These are phyloP conservation scores for Nephotettix cincticeps DNA, from an alignment of 1,140 invertebrate species.

Conservation along the genomic window DNA sequence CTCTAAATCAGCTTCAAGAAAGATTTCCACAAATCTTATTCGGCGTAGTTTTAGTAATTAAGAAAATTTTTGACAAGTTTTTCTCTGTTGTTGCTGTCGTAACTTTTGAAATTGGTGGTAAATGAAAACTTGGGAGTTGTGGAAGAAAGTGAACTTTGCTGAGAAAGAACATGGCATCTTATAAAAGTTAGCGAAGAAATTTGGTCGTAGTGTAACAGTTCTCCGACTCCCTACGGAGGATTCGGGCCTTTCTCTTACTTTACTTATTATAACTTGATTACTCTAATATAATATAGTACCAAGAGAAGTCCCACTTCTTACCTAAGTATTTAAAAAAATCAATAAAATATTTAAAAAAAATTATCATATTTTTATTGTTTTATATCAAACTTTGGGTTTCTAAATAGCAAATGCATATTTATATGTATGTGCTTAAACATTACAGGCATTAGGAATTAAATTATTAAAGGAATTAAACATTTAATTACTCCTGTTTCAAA, in stretches of 20 bases:
- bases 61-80: constrained; percentile 23
- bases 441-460: too few relatives aligned
- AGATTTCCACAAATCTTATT: constrained; percentile 20
- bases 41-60: constrained; percentile 19
- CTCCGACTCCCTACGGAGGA: background rate
- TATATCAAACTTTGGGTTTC: too few relatives aligned
- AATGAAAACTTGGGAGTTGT: constrained; percentile 4
- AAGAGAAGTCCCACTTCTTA: too few relatives aligned
- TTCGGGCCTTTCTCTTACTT: background rate
- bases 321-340: too few relatives aligned
- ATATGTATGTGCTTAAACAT: too few relatives aligned
- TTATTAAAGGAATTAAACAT: too few relatives aligned
- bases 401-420: too few relatives aligned
- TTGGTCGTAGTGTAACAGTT: background rate
- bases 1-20: constrained; percentile 13
- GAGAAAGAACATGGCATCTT: constrained; percentile 17
- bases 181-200: constrained; percentile 14
- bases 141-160: constrained; percentile 2
- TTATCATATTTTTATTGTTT: too few relatives aligned
- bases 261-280: too few relatives aligned
- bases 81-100: constrained; percentile 11
- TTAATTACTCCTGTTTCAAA: too few relatives aligned
- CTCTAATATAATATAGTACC: too few relatives aligned
- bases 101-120: constrained; percentile 22
- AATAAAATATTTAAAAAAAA: too few relatives aligned